Base-by-base conservation (phyloP, 2,797 vertebrate genomes). In the Betta splendens region DNA sequence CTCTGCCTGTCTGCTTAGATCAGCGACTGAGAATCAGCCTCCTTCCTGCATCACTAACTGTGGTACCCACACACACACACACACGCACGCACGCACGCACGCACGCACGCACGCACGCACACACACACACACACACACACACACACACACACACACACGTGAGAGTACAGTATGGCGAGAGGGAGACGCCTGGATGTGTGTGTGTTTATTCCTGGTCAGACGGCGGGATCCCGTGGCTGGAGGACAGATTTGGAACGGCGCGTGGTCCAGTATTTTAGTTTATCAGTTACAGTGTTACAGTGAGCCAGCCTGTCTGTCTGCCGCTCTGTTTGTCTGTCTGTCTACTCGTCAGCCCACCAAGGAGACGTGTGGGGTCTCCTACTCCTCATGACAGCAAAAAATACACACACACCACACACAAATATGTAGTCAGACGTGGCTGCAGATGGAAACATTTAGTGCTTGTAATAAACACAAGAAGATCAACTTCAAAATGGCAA, bases 141-240 rank as follows among this genome's bases (percentile, higher is more conserved):
- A 51, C 62, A 58, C 56, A 61, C 49, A 69, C 51, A 59, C 48
- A 51, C 59, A 51, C 35, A 64, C 22, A 42, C 28, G 28, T n/a
- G 9, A 32, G 25, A 47, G 53, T 63, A 72, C 56, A 75, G 74
- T 69, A 57, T 35, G 31, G 55, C 62, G 54, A 48, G 55, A 42
- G 23, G 73, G 46, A 75, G 77, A 71, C 42, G 72, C 71, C 62
- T 69, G 60, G n/a, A 31, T 69, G 69, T 64, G 50, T 61, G 66
- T 60, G 75, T 62, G 67, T 86, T 86, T 89, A 88, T 88, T 88
- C 78, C 76, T 79, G 80, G 78, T 78, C 75, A 85, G 87, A 87
- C 78, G 69, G 55, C 37, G 79, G 83, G 79, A 87, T 85, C 83
- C 74, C 77, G 66, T 86, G 84, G 83, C 84, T 78, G 74, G 62